These are phyloP conservation scores for Otolemur crassicaudatus DNA, from an alignment of 2,797 vertebrate genomes.

Conservation along the genomic window DNA sequence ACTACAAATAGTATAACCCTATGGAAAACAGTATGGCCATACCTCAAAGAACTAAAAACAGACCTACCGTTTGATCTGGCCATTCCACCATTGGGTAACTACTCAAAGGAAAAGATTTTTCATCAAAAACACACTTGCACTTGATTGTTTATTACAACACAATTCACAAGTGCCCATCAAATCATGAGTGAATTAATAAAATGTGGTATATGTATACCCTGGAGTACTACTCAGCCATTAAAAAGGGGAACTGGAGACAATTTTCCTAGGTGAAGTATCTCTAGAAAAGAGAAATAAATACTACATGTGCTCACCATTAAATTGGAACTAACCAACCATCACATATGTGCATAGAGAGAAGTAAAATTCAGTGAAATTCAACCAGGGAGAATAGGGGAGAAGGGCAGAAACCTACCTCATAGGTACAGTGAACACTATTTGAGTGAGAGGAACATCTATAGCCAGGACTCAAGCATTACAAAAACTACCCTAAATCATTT, in stretches of 20 bases:
- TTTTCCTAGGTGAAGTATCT: not conserved
- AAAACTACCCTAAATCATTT: not conserved
- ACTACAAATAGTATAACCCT: not conserved
- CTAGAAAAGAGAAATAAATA: not conserved
- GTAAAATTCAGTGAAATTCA: not conserved
- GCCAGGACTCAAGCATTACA: not conserved
- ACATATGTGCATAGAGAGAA: not conserved
- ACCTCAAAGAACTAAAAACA: not conserved
- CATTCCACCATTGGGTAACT: not conserved
- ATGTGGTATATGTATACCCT: not conserved
- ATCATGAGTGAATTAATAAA: not conserved
- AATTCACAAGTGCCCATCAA: not conserved
- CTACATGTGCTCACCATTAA: not conserved
- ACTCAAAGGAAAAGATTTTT: not conserved
- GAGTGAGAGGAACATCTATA: not conserved
- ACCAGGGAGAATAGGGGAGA: not conserved
- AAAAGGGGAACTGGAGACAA: not conserved
- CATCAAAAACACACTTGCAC: not conserved
- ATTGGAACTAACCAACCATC: not conserved
- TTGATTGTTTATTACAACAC: not conserved
- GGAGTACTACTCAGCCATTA: not conserved
- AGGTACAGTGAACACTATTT: not conserved
- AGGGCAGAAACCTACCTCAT: not conserved
- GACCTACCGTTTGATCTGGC: accelerated
- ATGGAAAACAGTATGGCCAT: not conserved